Conservation (phyloP, 2,888 invertebrate genomes). For the Hypselothyrea guttata region DNA sequence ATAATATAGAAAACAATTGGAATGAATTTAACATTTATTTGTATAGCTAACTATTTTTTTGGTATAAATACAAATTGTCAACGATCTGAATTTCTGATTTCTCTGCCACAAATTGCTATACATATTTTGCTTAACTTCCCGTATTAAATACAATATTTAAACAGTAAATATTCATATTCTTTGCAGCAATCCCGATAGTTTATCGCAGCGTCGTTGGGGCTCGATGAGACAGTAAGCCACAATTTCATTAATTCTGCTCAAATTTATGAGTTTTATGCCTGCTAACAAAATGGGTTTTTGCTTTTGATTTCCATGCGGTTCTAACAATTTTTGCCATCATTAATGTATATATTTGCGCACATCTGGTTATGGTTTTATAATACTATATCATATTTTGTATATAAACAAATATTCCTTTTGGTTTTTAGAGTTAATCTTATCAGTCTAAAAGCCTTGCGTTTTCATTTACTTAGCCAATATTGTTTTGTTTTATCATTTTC, state of each 20-base stretch:
- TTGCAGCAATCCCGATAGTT: constrained; percentile 85
- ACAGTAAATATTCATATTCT: no score
- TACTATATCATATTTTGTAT: constrained; percentile 14
- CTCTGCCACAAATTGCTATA: no score
- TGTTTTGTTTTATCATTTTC: no score
- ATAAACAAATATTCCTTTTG: neutral
- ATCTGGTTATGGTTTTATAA: constrained; percentile 45
- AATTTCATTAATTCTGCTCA: constrained; percentile 16
- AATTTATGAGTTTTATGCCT: constrained; percentile 12
- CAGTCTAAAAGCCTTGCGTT: constrained; percentile 4
- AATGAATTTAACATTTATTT: no score
- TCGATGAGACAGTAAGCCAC: constrained; percentile 85
- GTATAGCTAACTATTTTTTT: no score
- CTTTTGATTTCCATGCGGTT: constrained; percentile 25
- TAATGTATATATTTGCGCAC: constrained; percentile 17
- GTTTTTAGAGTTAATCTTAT: constrained; percentile 1
- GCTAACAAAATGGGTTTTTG: constrained; percentile 20
- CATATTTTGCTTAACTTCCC: no score
- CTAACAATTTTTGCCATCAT: constrained; percentile 20
- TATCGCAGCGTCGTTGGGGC: constrained; percentile 86
- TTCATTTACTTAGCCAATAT: constrained; percentile 16
- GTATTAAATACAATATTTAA: no score
- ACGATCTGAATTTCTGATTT: no score
- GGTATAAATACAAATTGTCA: no score
- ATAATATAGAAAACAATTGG: no score